Evolutionary conservation across 2,888 invertebrate species (phyloP), one percentile per base, ranked within the genome.

Genomic region (Saturnia japonica): DNA sequence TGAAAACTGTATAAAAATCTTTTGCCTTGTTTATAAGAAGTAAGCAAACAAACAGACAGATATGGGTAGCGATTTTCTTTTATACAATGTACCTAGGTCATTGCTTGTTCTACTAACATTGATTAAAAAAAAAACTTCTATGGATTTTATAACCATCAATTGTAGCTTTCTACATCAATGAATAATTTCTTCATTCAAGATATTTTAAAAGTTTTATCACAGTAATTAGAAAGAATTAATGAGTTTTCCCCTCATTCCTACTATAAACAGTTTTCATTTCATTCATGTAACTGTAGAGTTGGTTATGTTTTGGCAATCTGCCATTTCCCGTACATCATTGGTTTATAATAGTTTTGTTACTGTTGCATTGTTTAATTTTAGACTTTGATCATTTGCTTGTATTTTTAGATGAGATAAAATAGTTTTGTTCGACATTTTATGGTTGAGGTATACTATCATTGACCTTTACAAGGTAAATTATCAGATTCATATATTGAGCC

Each of bases 261-360:
- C 64, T 64, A 64, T 3, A 19, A n/a, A 47, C 72, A 70, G 28
- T 28, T 25, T 42, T 43, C 66, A 62, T 68, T 54, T 64, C 68
- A 66, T 72, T 64, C 64, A 64, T 64, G 40, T 25, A 60, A 28
- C 28, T 28, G 57, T 64, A 25, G 16, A 62, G 16, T 64, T 22
- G 22, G 25, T 22, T 34, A 40, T 40, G 40, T 64, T 22, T 40
- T 64, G 84, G 83, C 82, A 71, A 70, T 12, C 54, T 82, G 84
- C 84, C 83, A 84, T 84, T 82, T 79, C 79, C 80, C 72, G n/a
- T 64, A 64, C 12, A 40, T 64, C 64, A 22, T 54, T 72, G 72
- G 67, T 71, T 51, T 68, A 47, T 71, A 67, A 57, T 43, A 42
- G 62, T 43, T 71, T 60, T 68, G 66, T 68, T 66, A 54, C 68